Percentiles rank a stretch among this genome's conserved stretches.
Conservation (phyloP, 2,113 vertebrate species). For the Fregetta grallaria region DNA sequence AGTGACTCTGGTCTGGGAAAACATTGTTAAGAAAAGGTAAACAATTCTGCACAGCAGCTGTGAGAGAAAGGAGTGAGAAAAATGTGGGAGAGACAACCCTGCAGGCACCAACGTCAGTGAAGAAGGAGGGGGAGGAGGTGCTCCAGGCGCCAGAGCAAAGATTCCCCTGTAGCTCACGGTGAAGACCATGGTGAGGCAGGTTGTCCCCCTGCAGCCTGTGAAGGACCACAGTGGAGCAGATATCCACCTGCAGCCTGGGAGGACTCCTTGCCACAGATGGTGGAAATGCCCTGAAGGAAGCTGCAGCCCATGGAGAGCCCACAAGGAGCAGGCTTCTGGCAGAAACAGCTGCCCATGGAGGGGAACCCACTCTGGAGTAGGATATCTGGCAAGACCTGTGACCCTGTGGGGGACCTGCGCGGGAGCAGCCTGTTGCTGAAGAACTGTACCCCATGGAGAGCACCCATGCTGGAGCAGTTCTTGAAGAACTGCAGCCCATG, state of each 20-base stretch:
- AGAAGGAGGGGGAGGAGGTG: not conserved
- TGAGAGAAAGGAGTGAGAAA: not conserved
- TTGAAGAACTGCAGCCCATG: not conserved
- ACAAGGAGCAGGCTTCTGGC: not conserved
- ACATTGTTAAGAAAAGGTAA: not conserved
- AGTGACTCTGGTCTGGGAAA: not conserved
- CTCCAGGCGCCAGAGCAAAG: accelerated
- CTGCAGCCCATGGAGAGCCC: not conserved
- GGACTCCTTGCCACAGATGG: no score
- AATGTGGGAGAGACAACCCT: not conserved
- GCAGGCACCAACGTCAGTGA: not conserved
- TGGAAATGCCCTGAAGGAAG: not conserved
- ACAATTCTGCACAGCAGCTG: not conserved
- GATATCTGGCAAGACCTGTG: not conserved
- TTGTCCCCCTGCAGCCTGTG: not conserved
- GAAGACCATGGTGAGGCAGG: not conserved
- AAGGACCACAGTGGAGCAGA: not conserved
- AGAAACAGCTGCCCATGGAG: no score
- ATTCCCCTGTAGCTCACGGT: not conserved
- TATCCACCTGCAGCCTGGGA: not conserved
- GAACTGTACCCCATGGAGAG: not conserved
- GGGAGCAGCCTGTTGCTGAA: not conserved
- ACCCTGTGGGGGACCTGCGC: accelerated
- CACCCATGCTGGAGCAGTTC: not conserved
- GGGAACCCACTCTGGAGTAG: not conserved